phyloP scores from a whole-genome alignment of 2,888 invertebrate genomes.

The Iphiclides podalirius region DNA sequence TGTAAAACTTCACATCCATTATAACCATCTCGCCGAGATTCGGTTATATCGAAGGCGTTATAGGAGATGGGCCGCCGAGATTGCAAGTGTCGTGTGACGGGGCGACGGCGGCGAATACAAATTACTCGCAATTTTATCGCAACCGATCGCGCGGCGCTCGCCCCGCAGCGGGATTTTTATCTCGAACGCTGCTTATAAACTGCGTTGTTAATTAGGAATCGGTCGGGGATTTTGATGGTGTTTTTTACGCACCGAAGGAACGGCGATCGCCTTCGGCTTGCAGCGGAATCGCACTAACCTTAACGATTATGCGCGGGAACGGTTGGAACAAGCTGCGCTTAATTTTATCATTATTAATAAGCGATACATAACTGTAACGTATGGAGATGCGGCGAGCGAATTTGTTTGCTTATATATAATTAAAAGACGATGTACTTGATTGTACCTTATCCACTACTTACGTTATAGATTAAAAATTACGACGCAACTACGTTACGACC shows the following conservation, averaged over 20 bases:
- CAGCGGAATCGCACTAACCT: constrained; percentile 1
- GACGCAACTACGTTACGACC: too few relatives aligned
- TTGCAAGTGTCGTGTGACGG: constrained; percentile 51
- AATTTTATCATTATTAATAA: not conserved
- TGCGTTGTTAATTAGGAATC: constrained; percentile 22
- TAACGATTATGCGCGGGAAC: not conserved
- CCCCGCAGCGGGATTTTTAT: constrained; percentile 15
- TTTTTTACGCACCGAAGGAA: constrained; percentile 17
- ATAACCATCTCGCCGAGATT: constrained; percentile 50
- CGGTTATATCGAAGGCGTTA: constrained; percentile 53
- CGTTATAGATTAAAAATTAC: too few relatives aligned
- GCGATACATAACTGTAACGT: not conserved
- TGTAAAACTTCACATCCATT: constrained; percentile 65
- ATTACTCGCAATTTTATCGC: constrained; percentile 32
- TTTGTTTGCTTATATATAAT: too few relatives aligned
- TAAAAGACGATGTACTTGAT: too few relatives aligned
- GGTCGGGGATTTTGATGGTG: constrained; percentile 11
- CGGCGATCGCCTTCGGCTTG: too few relatives aligned
- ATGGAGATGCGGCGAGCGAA: too few relatives aligned
- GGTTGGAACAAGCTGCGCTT: not conserved
- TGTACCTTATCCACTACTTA: too few relatives aligned
- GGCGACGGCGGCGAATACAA: constrained; percentile 56
- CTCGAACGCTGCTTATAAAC: constrained; percentile 17
- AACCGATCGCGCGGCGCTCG: too few relatives aligned
- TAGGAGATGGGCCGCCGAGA: constrained; percentile 64